phyloP scores from a whole-genome alignment of 1,140 invertebrate genomes.

The Drosophila suzukii region DNA sequence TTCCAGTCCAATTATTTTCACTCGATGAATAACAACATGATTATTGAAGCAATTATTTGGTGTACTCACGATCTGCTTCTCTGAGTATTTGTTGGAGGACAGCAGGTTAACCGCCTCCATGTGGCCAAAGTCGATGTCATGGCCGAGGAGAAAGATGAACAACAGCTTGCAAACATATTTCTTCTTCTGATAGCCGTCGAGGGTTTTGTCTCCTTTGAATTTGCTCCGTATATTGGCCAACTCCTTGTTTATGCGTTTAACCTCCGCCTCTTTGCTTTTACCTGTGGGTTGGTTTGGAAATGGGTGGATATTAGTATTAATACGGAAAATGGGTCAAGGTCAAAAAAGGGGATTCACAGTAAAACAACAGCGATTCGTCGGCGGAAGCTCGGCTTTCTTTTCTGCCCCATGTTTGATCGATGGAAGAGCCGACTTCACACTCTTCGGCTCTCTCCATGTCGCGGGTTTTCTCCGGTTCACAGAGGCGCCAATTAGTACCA shows the following conservation, averaged over 20 bases:
- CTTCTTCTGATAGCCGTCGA: constrained; percentile 99
- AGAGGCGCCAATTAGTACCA: constrained; percentile 76
- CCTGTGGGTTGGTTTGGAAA: constrained; percentile 86
- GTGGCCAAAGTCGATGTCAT: constrained; percentile 99
- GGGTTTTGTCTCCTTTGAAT: constrained; percentile 99
- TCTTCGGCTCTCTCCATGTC: constrained; percentile 15
- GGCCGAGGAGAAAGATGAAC: constrained; percentile 99
- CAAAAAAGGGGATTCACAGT: constrained; percentile 39
- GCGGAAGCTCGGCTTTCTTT: constrained; percentile 27
- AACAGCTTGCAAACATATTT: constrained; percentile 99
- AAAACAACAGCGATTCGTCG: constrained; percentile 24
- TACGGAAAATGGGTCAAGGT: constrained; percentile 34
- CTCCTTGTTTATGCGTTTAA: constrained; percentile 99
- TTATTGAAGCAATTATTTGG: constrained; percentile 25
- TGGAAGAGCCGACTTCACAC: constrained; percentile 44
- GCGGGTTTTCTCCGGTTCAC: constrained; percentile 22
- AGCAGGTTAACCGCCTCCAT: constrained; percentile 99
- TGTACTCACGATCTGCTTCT: constrained; percentile 99
- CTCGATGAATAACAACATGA: constrained; percentile 1
- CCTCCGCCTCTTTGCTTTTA: constrained; percentile 99
- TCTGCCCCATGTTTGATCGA: constrained; percentile 17
- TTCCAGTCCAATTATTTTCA: constrained; percentile 9
- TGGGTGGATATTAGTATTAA: not conserved
- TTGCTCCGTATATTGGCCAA: constrained; percentile 99
- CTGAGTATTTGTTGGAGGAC: constrained; percentile 99